Conservation (phyloP, 2,113 vertebrate species). For the Perca fluviatilis region DNA sequence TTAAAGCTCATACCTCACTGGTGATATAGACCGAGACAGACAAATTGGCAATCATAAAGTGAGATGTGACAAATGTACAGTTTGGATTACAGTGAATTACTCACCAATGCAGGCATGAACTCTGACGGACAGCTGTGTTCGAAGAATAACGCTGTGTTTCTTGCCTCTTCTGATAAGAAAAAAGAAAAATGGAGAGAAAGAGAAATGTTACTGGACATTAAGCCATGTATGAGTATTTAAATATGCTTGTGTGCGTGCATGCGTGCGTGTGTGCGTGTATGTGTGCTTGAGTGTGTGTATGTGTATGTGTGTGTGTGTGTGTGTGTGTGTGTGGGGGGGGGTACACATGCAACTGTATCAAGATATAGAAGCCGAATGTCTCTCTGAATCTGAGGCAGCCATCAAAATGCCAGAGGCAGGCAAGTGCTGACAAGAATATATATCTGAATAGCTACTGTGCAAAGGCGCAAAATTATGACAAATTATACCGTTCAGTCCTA, state of each 20-base stretch:
- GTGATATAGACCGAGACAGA: conserved; percentile 28
- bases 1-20: conserved; percentile 41
- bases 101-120: conserved; percentile 98
- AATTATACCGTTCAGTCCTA: conserved; percentile 3
- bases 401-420: conserved; percentile 11
- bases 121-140: conserved; percentile 95
- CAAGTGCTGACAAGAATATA: conserved; percentile 39
- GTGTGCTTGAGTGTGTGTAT: not conserved
- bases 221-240: conserved; percentile 1
- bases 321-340: not conserved
- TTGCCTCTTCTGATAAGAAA: conserved; percentile 89
- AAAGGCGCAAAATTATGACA: conserved; percentile 35
- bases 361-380: conserved; percentile 30
- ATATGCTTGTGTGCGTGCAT: not conserved
- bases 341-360: not conserved
- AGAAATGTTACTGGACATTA: conserved; percentile 33
- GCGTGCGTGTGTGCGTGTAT: not conserved
- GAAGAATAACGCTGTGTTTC: conserved; percentile 95
- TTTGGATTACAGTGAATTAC: conserved; percentile 69
- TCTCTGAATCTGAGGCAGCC: conserved; percentile 14
- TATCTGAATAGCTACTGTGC: conserved; percentile 14
- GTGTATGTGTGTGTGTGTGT: not conserved
- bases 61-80: conserved; percentile 29
- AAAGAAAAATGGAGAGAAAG: conserved; percentile 31
- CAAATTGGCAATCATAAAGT: conserved; percentile 14